phyloP scores from a whole-genome alignment of 2,888 invertebrate genomes.

The Callinectes sapidus region DNA sequence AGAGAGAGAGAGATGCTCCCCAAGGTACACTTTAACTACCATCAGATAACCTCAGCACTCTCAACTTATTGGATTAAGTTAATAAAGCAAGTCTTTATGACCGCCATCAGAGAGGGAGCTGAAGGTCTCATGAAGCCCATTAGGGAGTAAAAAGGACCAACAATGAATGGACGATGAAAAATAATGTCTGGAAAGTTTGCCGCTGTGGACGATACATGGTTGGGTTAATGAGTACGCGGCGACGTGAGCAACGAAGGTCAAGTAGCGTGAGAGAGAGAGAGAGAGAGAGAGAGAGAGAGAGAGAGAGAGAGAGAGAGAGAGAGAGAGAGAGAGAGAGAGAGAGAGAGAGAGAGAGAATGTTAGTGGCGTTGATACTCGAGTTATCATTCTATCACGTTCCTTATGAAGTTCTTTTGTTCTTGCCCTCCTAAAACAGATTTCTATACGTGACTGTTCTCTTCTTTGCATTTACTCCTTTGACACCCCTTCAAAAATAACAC shows the following conservation, averaged over 20 bases:
- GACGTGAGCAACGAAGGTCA: not conserved
- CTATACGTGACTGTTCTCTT: too few relatives aligned
- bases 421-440: too few relatives aligned
- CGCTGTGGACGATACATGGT: not conserved
- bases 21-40: not conserved
- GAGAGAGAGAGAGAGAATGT: not conserved
- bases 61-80: not conserved
- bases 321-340: conserved; percentile 15
- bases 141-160: not conserved
- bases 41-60: conserved; percentile 20
- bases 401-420: too few relatives aligned
- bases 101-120: conserved; percentile 2
- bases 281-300: not conserved
- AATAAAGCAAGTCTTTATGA: conserved; percentile 21
- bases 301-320: not conserved
- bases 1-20: too few relatives aligned
- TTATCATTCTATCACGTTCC: not conserved
- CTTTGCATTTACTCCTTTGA: too few relatives aligned
- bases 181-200: not conserved
- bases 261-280: not conserved
- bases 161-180: not conserved
- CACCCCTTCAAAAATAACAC: too few relatives aligned
- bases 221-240: not conserved
- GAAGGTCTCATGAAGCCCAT: conserved; percentile 23
- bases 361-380: not conserved